These are phyloP conservation scores for Bombus breviceps DNA, from an alignment of 1,140 invertebrate species.

Conservation along the genomic window DNA sequence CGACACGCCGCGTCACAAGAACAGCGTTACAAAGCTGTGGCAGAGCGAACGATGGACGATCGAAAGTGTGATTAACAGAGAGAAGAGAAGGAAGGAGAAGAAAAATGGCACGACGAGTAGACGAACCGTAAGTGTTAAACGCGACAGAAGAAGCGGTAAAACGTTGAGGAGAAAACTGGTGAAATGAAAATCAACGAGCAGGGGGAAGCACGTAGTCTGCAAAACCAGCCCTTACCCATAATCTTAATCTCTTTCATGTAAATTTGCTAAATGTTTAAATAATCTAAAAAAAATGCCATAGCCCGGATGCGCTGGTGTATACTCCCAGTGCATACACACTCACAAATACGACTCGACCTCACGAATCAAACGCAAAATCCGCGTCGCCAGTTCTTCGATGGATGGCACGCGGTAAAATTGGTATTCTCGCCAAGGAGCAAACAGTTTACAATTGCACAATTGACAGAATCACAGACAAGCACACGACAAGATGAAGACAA, in stretches of 20 bases:
- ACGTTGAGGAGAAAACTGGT: not conserved
- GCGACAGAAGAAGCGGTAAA: not conserved
- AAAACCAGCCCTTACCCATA: slow-evolving; percentile 77
- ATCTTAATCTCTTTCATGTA: slow-evolving; percentile 84
- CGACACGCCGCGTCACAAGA: not conserved
- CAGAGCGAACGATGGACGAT: not conserved
- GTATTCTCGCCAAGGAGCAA: slow-evolving; percentile 71
- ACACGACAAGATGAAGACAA: slow-evolving; percentile 37
- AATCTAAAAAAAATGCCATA: slow-evolving; percentile 83
- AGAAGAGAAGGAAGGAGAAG: slow-evolving; percentile 20
- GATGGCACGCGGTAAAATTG: slow-evolving; percentile 71
- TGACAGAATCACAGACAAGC: slow-evolving; percentile 72
- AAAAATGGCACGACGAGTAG: not conserved
- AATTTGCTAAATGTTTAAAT: slow-evolving; percentile 84
- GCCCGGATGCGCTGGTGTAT: slow-evolving; percentile 84
- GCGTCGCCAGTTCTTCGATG: slow-evolving; percentile 28
- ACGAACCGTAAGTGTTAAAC: slow-evolving; percentile 22
- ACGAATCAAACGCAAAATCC: slow-evolving; percentile 77
- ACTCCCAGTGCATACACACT: slow-evolving; percentile 84
- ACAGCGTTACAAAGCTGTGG: not conserved
- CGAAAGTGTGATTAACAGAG: not conserved
- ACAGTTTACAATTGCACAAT: slow-evolving; percentile 63
- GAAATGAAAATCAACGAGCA: slow-evolving; percentile 48
- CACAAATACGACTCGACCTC: slow-evolving; percentile 83
- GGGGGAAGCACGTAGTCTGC: slow-evolving; percentile 59